Evolutionary conservation across 2,888 invertebrate species (phyloP).

Genomic region (Acanthococcus lagerstroemiae): DNA sequence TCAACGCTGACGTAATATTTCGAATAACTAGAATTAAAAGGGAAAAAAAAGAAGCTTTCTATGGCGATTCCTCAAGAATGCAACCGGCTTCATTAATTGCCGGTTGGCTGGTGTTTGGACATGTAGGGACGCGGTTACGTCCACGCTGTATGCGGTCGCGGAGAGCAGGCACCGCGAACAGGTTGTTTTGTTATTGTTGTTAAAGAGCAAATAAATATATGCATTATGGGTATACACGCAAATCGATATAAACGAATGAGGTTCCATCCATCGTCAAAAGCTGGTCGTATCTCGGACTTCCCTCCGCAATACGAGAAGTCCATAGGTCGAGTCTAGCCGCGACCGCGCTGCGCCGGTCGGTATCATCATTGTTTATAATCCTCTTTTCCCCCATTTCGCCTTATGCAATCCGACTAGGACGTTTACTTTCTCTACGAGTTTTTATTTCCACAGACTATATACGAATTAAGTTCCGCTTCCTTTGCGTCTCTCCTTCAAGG

Average conservation of each 20-base stretch:
- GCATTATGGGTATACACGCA: no score
- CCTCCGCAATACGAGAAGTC: conserved; percentile 1
- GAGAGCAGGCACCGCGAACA: background rate
- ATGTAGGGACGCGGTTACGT: conserved; percentile 11
- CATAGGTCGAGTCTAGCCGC: background rate
- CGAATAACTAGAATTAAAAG: no score
- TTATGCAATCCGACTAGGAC: conserved; percentile 16
- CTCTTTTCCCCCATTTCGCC: conserved; percentile 3
- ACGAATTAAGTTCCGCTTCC: conserved; percentile 21
- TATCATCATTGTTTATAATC: conserved; percentile 24
- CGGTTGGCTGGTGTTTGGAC: conserved; percentile 5
- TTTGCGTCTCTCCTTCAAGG: conserved; percentile 27
- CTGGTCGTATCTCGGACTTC: conserved; percentile 5
- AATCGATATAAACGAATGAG: no score
- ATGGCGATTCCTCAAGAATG: conserved; percentile 11
- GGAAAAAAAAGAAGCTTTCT: no score
- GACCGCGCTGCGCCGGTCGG: background rate
- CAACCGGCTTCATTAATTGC: conserved; percentile 5
- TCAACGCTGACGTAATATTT: no score
- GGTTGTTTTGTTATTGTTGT: background rate
- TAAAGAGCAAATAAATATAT: no score
- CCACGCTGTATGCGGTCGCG: background rate
- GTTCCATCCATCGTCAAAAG: conserved; percentile 3
- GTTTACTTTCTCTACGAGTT: conserved; percentile 25
- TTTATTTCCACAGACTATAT: background rate